These are phyloP conservation scores for Enteromius treurensis DNA, from an alignment of 2,797 vertebrate genomes.

Conservation along the genomic window DNA sequence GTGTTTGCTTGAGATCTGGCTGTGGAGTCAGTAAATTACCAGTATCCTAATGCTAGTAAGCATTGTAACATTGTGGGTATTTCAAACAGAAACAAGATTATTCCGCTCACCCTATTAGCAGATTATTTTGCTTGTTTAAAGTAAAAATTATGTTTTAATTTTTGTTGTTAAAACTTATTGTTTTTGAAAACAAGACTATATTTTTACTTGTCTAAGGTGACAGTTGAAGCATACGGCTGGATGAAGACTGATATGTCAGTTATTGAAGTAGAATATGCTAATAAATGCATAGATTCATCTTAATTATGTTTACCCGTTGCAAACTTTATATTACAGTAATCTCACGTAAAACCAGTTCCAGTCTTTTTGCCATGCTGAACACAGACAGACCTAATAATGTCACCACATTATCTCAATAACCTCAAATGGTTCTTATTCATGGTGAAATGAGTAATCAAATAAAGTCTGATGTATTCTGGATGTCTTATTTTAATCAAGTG, in stretches of 20 bases:
- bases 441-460: background rate
- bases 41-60: background rate
- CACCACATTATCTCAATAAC: background rate
- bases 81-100: no score
- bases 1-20: background rate
- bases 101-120: no score
- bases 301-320: background rate
- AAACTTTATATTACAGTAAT: background rate
- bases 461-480: background rate
- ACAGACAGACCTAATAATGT: conserved; percentile 1
- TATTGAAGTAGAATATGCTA: background rate
- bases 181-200: no score
- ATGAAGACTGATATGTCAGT: background rate
- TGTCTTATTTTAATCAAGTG: conserved; percentile 18
- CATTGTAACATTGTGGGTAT: background rate
- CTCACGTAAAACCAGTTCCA: background rate
- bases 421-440: background rate
- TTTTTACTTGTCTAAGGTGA: background rate
- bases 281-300: background rate
- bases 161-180: no score
- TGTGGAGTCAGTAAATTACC: background rate
- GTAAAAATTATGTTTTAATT: no score
- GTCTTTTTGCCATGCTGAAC: background rate
- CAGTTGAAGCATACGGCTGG: background rate
- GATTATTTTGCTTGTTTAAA: no score